phyloP scores from a whole-genome alignment of 2,888 invertebrate genomes.

The Serripes groenlandicus region DNA sequence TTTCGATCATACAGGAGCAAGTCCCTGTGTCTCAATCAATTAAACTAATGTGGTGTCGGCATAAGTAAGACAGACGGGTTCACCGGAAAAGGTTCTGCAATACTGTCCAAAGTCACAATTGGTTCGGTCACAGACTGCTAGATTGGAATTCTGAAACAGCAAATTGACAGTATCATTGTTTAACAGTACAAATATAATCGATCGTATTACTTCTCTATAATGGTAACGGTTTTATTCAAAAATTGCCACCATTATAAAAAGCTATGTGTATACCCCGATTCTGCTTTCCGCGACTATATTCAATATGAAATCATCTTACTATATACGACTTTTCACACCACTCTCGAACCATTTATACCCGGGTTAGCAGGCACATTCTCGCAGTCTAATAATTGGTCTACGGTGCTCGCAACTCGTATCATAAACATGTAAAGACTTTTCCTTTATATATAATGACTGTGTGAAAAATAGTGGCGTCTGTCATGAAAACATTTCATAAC shows the following conservation, averaged over 20 bases:
- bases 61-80: neutral
- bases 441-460: too few relatives aligned
- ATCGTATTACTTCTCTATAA: neutral
- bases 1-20: too few relatives aligned
- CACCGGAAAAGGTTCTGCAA: conserved; percentile 3
- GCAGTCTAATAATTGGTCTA: too few relatives aligned
- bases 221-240: neutral
- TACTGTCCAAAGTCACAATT: neutral
- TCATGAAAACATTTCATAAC: too few relatives aligned
- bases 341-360: neutral
- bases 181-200: neutral
- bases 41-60: too few relatives aligned
- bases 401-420: too few relatives aligned
- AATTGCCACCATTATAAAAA: neutral
- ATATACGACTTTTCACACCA: neutral
- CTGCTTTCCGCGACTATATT: neutral
- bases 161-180: neutral
- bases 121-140: neutral
- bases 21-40: too few relatives aligned
- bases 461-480: too few relatives aligned
- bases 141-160: neutral
- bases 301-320: neutral
- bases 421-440: too few relatives aligned
- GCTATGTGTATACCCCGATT: neutral
- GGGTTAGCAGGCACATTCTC: too few relatives aligned